Base-by-base conservation (phyloP, 2,797 vertebrate genomes). In the Lophius americanus region DNA sequence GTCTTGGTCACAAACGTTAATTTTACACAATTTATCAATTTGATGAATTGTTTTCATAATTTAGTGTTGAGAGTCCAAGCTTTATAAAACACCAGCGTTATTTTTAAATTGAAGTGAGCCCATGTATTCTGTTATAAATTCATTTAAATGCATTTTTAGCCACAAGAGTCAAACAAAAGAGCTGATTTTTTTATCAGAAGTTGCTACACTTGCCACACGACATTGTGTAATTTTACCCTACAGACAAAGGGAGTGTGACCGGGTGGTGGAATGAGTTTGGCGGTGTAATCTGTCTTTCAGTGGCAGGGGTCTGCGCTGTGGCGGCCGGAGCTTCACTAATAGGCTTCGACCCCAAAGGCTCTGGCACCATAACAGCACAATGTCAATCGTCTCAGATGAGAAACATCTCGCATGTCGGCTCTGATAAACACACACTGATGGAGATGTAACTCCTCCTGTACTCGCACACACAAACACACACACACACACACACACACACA, bases 281-380 rank as follows among this genome's bases (percentile, higher is more conserved):
- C 43, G 73, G 78, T 73, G 87, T 89, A 85, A 92, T 91, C 84
- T 33, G 77, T 92, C 91, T 90, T 90, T 64, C 64, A 2, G 51
- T 89, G 90, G 91, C 91, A 39, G 66, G 55, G 51, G 47, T 70
- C 73, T 69, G 54, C 75, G 68, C 61, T 53, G 70, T 65, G 8
- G 36, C 12, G 54, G 60, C 51, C 43, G 71, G 61, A 64, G 79
- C 64, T 60, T 87, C 81, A 67, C 87, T 92, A 89, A 91, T 91
- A 77, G 86, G 82, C 72, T 84, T 81, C 78, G 75, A 75, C 76
- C 73, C 66, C 33, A 55, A 70, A 64, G 60, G 69, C 14, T 14
- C 64, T 23, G 59, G 64, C 61, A 7, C 68, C 70, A 50, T 82
- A 85, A 82, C 75, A 76, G 73, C 37, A 44, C 70, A 76, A 23